phyloP scores from a whole-genome alignment of 92 coral and sea anemone genomes.

The Bergia puertoricense region DNA sequence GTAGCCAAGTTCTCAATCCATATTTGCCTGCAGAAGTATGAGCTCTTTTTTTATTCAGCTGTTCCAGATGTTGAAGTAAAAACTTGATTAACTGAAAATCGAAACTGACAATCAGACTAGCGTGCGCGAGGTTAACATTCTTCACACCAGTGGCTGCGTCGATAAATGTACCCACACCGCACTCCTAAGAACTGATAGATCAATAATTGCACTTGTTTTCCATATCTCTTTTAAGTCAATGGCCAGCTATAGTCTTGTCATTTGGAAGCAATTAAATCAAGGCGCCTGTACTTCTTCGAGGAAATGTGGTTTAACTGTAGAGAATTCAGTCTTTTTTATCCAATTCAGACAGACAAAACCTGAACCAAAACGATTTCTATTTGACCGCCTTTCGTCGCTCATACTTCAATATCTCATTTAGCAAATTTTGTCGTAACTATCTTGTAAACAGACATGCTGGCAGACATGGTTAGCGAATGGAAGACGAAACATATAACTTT shows the following conservation, averaged over 20 bases:
- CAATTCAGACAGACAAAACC: background rate
- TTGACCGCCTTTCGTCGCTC: constrained; percentile 40
- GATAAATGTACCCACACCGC: constrained; percentile 85
- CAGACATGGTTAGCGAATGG: constrained; percentile 24
- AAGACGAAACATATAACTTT: constrained; percentile 42
- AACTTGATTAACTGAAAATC: constrained; percentile 57
- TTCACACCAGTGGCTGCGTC: constrained; percentile 67
- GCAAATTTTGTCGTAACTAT: constrained; percentile 35
- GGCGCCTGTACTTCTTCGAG: constrained; percentile 65
- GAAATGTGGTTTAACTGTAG: constrained; percentile 2
- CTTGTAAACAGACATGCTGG: constrained; percentile 41
- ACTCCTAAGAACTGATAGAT: constrained; percentile 75
- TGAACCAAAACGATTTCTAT: background rate
- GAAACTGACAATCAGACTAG: constrained; percentile 46
- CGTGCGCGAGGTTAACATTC: constrained; percentile 67
- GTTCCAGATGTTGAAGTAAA: constrained; percentile 50
- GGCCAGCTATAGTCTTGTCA: constrained; percentile 49
- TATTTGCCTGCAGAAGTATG: constrained; percentile 57
- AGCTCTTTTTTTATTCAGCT: constrained; percentile 57
- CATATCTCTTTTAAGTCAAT: constrained; percentile 69
- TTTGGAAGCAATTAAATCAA: constrained; percentile 75
- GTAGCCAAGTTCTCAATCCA: constrained; percentile 45
- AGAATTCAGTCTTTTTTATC: background rate
- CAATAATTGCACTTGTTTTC: constrained; percentile 84
- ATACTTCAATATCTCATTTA: constrained; percentile 35